Evolutionary conservation across 2,888 invertebrate species (phyloP).

Genomic region (Torymus aiolomorphi): DNA sequence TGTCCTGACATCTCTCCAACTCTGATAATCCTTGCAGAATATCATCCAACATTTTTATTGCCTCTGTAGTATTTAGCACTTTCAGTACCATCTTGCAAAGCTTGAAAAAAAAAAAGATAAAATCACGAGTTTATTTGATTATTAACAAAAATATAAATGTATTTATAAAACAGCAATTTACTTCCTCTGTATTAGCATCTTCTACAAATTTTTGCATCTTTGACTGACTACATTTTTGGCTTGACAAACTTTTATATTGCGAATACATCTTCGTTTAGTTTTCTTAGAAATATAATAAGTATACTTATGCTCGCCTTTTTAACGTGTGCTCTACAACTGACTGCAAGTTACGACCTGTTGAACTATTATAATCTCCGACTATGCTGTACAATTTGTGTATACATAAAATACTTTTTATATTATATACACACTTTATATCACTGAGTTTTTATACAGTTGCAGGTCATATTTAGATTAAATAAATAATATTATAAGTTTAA

Average conservation of each 20-base stretch:
- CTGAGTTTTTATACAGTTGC: too few relatives aligned
- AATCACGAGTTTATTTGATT: neutral
- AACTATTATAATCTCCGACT: too few relatives aligned
- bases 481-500: too few relatives aligned
- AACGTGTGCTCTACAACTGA: too few relatives aligned
- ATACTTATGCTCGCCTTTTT: too few relatives aligned
- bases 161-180: slow-evolving; percentile 23
- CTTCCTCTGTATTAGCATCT: slow-evolving; percentile 58
- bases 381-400: too few relatives aligned
- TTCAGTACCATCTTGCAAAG: slow-evolving; percentile 65
- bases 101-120: slow-evolving; percentile 60
- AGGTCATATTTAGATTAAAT: too few relatives aligned
- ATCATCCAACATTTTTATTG: slow-evolving; percentile 67
- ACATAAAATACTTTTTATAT: too few relatives aligned
- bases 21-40: slow-evolving; percentile 67
- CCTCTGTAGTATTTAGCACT: slow-evolving; percentile 66
- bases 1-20: slow-evolving; percentile 64
- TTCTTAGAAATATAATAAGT: too few relatives aligned
- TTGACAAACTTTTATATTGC: slow-evolving; percentile 38
- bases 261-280: slow-evolving; percentile 45
- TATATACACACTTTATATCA: too few relatives aligned
- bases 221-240: slow-evolving; percentile 31
- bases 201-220: slow-evolving; percentile 53
- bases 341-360: too few relatives aligned
- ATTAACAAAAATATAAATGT: neutral